These are phyloP conservation scores for Lophochroa leadbeateri DNA, from an alignment of 2,113 vertebrate genomes.

Conservation along the genomic window DNA sequence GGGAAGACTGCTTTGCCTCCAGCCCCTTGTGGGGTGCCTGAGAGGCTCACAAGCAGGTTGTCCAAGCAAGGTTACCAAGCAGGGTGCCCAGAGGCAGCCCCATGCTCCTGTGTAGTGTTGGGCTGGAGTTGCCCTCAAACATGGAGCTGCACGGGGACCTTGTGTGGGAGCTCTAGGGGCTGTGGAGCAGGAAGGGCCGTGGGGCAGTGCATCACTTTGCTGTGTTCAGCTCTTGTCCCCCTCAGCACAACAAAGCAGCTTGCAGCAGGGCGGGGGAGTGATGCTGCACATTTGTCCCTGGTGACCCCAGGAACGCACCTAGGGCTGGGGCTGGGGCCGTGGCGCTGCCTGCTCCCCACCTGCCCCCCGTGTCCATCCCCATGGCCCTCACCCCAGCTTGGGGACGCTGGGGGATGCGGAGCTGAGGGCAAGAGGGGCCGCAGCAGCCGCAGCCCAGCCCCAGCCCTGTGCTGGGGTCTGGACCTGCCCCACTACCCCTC, in stretches of 20 bases:
- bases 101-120: accelerated
- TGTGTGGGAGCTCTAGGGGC: background rate
- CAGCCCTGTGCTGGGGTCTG: accelerated
- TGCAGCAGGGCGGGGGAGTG: background rate
- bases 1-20: background rate
- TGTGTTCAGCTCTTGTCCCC: background rate
- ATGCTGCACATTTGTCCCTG: background rate
- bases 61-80: background rate
- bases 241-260: background rate
- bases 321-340: background rate
- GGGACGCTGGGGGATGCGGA: background rate
- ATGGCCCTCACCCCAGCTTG: accelerated
- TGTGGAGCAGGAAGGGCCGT: accelerated
- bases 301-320: background rate
- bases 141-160: accelerated
- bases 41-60: background rate
- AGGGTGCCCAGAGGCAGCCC: background rate
- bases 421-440: background rate
- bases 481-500: background rate
- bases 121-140: background rate
- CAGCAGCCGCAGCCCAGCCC: background rate
- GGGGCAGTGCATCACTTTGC: background rate
- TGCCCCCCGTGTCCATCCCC: background rate
- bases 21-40: no score
- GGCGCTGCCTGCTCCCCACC: background rate